phyloP scores from a whole-genome alignment of 1,140 invertebrate species.

The Mylabris phalerata region DNA sequence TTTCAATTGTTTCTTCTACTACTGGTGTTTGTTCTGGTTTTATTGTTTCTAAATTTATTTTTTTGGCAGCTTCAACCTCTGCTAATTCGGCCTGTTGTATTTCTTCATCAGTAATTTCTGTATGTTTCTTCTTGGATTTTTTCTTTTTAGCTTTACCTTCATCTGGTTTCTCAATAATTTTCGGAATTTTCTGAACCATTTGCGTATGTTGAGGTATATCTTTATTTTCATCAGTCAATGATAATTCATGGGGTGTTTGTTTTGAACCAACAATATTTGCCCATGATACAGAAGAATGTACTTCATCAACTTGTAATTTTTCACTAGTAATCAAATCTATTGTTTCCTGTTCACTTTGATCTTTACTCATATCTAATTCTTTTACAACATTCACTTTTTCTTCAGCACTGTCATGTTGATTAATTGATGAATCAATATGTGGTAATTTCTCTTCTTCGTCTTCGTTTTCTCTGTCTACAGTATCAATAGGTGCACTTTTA shows the following conservation, averaged over 20 bases:
- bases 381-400: not conserved
- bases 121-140: constrained; percentile 12
- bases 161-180: not conserved
- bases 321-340: not conserved
- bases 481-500: not conserved
- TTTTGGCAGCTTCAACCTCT: constrained; percentile 30
- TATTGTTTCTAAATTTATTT: constrained; percentile 5
- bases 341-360: not conserved
- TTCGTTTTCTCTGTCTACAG: not conserved
- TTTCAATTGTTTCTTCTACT: no score
- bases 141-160: constrained; percentile 11
- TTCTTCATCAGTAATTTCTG: constrained; percentile 11
- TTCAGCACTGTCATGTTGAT: not conserved
- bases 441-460: not conserved
- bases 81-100: constrained; percentile 21
- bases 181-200: no score
- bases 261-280: constrained; percentile 7
- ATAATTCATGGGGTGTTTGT: not conserved
- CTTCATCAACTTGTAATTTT: constrained; percentile 1
- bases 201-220: constrained; percentile 10
- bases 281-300: not conserved
- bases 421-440: not conserved
- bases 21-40: constrained; percentile 20
- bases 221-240: not conserved
- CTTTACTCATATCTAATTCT: not conserved